Percentiles rank a stretch among this genome's conserved stretches.
Evolutionary conservation across 2,888 invertebrate species (phyloP).

Genomic region (Ennomos quercinarius): DNA sequence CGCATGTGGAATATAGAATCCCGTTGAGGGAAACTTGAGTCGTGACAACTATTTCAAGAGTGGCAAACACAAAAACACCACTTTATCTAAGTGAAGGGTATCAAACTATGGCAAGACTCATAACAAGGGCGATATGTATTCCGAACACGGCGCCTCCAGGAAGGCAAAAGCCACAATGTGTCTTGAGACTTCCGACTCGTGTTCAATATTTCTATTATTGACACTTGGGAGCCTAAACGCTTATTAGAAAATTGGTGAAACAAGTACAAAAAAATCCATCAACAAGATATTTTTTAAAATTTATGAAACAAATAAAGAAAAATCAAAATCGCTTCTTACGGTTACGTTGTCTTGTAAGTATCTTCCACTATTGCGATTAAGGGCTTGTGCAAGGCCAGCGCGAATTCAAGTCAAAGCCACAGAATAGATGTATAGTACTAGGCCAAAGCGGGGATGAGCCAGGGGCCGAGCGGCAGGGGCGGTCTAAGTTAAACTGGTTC

Average conservation of each 20-base stretch:
- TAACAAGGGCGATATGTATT: constrained; percentile 67
- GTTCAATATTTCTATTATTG: constrained; percentile 76
- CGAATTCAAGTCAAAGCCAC: too few relatives aligned
- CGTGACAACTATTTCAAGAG: constrained; percentile 60
- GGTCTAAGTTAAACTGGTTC: too few relatives aligned
- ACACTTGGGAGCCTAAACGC: constrained; percentile 52
- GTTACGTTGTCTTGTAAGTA: neutral
- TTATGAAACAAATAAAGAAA: too few relatives aligned
- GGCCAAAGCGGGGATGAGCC: too few relatives aligned
- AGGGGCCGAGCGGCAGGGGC: too few relatives aligned
- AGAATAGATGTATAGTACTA: too few relatives aligned
- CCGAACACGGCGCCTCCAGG: constrained; percentile 63
- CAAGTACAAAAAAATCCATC: too few relatives aligned
- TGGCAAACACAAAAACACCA: constrained; percentile 60
- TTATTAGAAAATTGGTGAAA: constrained; percentile 42
- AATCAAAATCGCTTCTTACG: too few relatives aligned
- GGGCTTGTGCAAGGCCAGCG: too few relatives aligned
- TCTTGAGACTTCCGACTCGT: constrained; percentile 71
- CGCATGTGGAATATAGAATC: constrained; percentile 43
- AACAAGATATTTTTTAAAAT: too few relatives aligned
- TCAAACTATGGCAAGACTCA: constrained; percentile 56
- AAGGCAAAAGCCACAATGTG: constrained; percentile 78
- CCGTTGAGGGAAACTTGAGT: constrained; percentile 32
- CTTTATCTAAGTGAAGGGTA: constrained; percentile 65
- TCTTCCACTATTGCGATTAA: constrained; percentile 10